phyloP scores from a whole-genome alignment of 2,888 invertebrate genomes.

The Strigamia maritima region DNA sequence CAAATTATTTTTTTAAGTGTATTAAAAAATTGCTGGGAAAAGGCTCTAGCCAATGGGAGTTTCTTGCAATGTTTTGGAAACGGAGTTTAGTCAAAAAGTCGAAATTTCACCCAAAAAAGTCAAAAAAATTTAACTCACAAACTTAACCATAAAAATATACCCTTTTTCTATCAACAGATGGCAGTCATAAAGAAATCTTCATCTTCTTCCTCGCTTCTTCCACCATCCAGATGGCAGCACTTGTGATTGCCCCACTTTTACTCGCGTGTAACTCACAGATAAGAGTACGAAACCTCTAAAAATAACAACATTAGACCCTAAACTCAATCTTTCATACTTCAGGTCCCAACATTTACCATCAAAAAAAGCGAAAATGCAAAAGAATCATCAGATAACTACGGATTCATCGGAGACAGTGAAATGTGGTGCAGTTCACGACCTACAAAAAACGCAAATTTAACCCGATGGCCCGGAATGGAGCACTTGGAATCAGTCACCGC shows the following conservation, averaged over 20 bases:
- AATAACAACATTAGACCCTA: neutral
- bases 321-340: neutral
- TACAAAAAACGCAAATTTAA: neutral
- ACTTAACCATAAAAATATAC: too few species aligned
- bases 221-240: conserved; percentile 31
- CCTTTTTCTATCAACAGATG: conserved; percentile 29
- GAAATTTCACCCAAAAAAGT: too few species aligned
- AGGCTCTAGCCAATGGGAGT: too few species aligned
- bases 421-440: conserved; percentile 33
- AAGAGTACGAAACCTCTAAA: neutral
- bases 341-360: neutral
- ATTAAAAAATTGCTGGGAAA: too few species aligned
- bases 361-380: neutral
- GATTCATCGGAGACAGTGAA: conserved; percentile 35
- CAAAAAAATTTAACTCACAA: too few species aligned
- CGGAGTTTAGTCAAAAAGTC: too few species aligned
- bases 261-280: neutral
- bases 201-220: conserved; percentile 37
- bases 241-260: conserved; percentile 25
- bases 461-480: conserved; percentile 21
- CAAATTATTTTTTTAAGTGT: too few species aligned
- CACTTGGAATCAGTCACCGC: neutral
- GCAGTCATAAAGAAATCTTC: conserved; percentile 1
- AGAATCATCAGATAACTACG: conserved; percentile 35
- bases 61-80: too few species aligned